A percentile compares a stretch with the other conserved stretches of the same genome.
These are phyloP conservation scores for Acleris cristana DNA, from an alignment of 2,888 invertebrate species.

Conservation along the genomic window DNA sequence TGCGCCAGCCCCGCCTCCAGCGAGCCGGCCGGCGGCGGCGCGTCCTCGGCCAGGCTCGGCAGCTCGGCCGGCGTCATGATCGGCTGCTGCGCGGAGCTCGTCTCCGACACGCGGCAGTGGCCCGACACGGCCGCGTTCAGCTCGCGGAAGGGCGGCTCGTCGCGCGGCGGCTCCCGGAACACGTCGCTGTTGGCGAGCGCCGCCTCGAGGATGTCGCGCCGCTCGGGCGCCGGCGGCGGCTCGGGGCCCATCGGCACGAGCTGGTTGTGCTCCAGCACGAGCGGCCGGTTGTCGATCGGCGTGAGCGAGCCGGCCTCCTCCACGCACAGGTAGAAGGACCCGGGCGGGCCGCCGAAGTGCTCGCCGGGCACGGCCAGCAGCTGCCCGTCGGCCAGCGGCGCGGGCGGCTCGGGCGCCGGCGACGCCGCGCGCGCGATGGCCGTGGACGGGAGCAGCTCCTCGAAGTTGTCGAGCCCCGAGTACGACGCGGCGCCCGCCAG, in stretches of 20 bases:
- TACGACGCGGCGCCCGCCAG: slow-evolving; percentile 51
- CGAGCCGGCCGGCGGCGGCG: slow-evolving; percentile 61
- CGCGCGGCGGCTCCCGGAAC: slow-evolving; percentile 83
- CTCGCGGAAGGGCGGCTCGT: slow-evolving; percentile 85
- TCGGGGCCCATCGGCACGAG: slow-evolving; percentile 73
- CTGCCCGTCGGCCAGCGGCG: slow-evolving; percentile 83
- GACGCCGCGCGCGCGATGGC: slow-evolving; percentile 60
- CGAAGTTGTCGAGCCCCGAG: slow-evolving; percentile 71
- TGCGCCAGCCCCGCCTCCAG: slow-evolving; percentile 84
- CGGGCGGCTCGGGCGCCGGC: slow-evolving; percentile 47
- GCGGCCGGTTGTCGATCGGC: slow-evolving; percentile 88
- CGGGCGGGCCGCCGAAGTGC: slow-evolving; percentile 88
- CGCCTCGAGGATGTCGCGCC: slow-evolving; percentile 89
- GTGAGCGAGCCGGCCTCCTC: slow-evolving; percentile 88
- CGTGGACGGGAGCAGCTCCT: slow-evolving; percentile 76
- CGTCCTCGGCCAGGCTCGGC: slow-evolving; percentile 80
- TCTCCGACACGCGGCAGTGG: slow-evolving; percentile 88
- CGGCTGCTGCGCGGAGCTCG: slow-evolving; percentile 89
- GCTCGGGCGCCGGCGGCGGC: slow-evolving; percentile 68
- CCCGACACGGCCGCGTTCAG: slow-evolving; percentile 82
- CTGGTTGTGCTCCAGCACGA: slow-evolving; percentile 80
- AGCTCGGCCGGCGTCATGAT: slow-evolving; percentile 93
- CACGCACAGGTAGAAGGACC: slow-evolving; percentile 89
- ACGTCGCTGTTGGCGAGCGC: slow-evolving; percentile 90
- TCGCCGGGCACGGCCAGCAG: slow-evolving; percentile 89